Evolutionary conservation across 2,888 invertebrate genomes (phyloP), one percentile per base, ranked within the genome.

Genomic region (Drosophila macrospina): DNA sequence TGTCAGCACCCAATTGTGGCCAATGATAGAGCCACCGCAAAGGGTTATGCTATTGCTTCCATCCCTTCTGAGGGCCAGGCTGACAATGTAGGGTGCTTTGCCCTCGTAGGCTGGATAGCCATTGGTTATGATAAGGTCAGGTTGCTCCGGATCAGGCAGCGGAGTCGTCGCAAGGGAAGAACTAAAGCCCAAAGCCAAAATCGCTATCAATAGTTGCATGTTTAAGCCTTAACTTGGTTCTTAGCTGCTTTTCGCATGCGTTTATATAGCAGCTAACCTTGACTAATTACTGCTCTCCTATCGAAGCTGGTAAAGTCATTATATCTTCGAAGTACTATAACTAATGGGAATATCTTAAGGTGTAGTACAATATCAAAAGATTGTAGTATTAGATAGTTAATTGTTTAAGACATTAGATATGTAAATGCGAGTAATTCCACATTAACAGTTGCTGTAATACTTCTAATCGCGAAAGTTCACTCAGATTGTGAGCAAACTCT

Each of bases 61-160:
- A 15, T 80, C 66, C 73, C 30, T 65, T 37, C 54, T 50, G 5
- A 87, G 60, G 4, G 52, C 39, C 5, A 90, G 66, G 6, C 82
- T 83, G n/a, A 88, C 81, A 50, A 86, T 83, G 30, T 89, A 88
- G 6, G 86, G 80, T n/a, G 80, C 78, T 50, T 84, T 74, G 5
- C 81, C 80, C 5, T 57, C 74, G 4, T 15, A 15, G 1, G 88
- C 85, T 0, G 65, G 10, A 16, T 76, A 74, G 3, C 90, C 90
- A 45, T 90, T 86, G 36, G 80, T 80, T 8, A 90, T 89, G 28
- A 79, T 66, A 5, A 37, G 37, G 0, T 66, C 24, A 0, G 34
- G 51, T 2, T 5, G 8, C 5, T 56, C 15, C 0, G 10, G 44
- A 16, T 47, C 50, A 34, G 26, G 36, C 11, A 4, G 0, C 5